Base-by-base conservation (phyloP, 2,113 vertebrate genomes). In the Atrichornis clamosus region DNA sequence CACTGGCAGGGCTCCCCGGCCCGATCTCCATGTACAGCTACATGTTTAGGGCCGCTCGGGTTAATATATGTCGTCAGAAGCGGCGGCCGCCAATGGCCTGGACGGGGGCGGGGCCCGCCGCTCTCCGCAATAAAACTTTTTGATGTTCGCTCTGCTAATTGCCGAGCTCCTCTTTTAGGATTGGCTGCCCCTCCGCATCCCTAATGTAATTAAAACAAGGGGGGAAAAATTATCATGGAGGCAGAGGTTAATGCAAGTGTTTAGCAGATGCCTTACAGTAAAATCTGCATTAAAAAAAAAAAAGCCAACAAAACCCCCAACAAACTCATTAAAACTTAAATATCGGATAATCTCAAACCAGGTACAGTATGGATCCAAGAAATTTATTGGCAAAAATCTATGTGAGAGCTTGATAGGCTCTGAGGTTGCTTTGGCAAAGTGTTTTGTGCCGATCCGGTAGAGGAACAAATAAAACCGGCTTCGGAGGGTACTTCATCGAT, bases 11-110 rank as follows among this genome's bases (percentile, higher is more conserved):
- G 96, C 97, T 98, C 92, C 97, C 97, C 95, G 94, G 98, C 97
- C 93, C 89, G 97, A 98, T 97, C 98, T 98, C 98, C 98, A 98
- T 98, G 98, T 98, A 98, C 97, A 98, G 98, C 98, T 98, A 98
- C 98, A 99, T 98, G 97, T 99, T 99, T 98, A 97, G 98, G 97
- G 97, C 98, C 95, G 97, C 98, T 97, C 97, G 98, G 98, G 98
- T 98, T 98, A 98, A 99, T 99, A 99, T 99, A 98, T 98, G 98
- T 98, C 98, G 98, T 98, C 98, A 98, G 98, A 98, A 97, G 92
- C 78, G n/a, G 82, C 90, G 79, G 84, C 77, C 95, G 96, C 98
- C 98, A 99, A 98, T 99, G 56, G 72, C 73, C 65, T 58, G 58
- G 44, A 87, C 83, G 58, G 96, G 96, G 98, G 98, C 97, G 98